Conservation (phyloP, 1,140 invertebrate species). For the Zaprionus vittiger region DNA sequence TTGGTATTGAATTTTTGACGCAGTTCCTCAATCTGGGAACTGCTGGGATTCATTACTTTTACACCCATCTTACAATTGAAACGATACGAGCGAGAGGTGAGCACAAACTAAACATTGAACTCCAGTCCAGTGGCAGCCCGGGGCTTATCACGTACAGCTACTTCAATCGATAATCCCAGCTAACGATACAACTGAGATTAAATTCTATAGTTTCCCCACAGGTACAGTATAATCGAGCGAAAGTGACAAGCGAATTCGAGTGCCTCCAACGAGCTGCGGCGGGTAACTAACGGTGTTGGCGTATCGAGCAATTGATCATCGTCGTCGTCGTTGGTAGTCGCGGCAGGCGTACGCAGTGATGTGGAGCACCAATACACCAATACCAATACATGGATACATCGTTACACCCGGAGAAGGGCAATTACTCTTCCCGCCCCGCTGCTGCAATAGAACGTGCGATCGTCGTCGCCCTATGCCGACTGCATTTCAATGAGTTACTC, state of each 20-base stretch:
- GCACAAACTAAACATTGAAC: slow-evolving; percentile 48
- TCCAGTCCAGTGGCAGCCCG: slow-evolving; percentile 23
- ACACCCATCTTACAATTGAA: slow-evolving; percentile 49
- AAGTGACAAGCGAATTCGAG: slow-evolving; percentile 36
- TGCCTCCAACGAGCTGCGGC: slow-evolving; percentile 50
- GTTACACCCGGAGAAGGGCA: slow-evolving; percentile 47
- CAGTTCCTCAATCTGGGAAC: slow-evolving; percentile 85
- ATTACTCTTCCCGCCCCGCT: neutral
- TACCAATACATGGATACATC: neutral
- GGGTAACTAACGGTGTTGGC: slow-evolving; percentile 62
- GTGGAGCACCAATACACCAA: slow-evolving; percentile 60
- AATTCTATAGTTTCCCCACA: slow-evolving; percentile 40
- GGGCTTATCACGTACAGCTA: slow-evolving; percentile 37
- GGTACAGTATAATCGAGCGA: slow-evolving; percentile 13
- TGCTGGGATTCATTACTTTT: slow-evolving; percentile 74
- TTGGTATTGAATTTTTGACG: slow-evolving; percentile 86
- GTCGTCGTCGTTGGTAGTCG: slow-evolving; percentile 52
- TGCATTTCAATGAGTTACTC: slow-evolving; percentile 63
- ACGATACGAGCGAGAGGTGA: slow-evolving; percentile 18
- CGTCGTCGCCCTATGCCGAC: slow-evolving; percentile 26
- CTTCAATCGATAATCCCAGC: slow-evolving; percentile 65
- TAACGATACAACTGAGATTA: slow-evolving; percentile 48
- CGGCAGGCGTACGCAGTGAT: slow-evolving; percentile 57
- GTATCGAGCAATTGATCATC: slow-evolving; percentile 24
- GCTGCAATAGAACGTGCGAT: slow-evolving; percentile 69